phyloP scores from a whole-genome alignment of 2,888 invertebrate genomes.

The Conops quadrifasciatus region DNA sequence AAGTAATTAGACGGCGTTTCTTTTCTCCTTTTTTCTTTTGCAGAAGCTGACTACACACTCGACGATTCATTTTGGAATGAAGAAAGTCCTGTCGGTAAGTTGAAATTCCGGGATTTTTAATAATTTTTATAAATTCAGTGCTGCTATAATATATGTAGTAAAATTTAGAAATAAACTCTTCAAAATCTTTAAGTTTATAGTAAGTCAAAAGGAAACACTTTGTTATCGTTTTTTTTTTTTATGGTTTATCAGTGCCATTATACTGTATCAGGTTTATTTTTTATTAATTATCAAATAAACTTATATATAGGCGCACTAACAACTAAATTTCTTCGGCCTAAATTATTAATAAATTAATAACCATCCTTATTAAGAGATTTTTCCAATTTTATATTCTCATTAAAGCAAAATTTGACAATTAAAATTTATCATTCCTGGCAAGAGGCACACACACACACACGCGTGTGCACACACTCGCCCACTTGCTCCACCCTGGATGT shows the following conservation, averaged over 20 bases:
- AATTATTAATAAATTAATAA: too few relatives aligned
- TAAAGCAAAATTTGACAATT: too few relatives aligned
- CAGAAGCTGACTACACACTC: slow-evolving; percentile 92
- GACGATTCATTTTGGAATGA: slow-evolving; percentile 95
- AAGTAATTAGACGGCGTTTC: too few relatives aligned
- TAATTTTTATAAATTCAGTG: neutral
- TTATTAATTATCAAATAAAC: too few relatives aligned
- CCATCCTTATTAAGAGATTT: too few relatives aligned
- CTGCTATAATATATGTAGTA: neutral
- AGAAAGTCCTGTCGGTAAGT: slow-evolving; percentile 90
- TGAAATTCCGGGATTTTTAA: slow-evolving; percentile 17
- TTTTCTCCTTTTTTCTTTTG: slow-evolving; percentile 65
- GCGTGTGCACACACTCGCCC: neutral
- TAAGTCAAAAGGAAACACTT: neutral
- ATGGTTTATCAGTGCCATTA: neutral
- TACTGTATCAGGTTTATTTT: neutral
- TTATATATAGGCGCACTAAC: too few relatives aligned
- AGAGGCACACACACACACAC: too few relatives aligned
- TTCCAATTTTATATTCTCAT: too few relatives aligned
- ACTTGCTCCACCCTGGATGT: neutral
- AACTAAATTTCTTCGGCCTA: too few relatives aligned
- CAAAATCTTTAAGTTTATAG: neutral
- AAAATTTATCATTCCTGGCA: too few relatives aligned
- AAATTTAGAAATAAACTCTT: neutral
- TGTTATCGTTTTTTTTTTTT: neutral